Conservation (phyloP, 2,113 vertebrate species). For the Uropsilus gracilis region DNA sequence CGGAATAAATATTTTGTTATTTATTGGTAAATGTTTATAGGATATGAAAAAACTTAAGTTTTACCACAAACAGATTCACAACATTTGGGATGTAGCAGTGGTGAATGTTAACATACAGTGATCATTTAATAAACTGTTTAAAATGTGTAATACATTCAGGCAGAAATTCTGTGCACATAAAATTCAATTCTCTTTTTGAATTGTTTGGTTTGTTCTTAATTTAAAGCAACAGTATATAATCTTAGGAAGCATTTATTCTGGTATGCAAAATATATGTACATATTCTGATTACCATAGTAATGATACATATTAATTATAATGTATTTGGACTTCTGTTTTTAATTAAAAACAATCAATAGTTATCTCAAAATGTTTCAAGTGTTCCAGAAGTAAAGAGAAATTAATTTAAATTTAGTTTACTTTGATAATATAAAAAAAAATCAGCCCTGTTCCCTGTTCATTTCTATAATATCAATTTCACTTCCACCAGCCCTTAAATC, state of each 20-base stretch:
- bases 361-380: not conserved
- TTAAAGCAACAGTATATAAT: not conserved
- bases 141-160: not conserved
- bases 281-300: not conserved
- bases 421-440: not conserved
- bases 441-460: not conserved
- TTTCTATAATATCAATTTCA: not conserved
- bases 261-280: not conserved
- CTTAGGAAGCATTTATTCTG: not conserved
- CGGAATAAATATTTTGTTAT: not conserved
- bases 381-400: not conserved
- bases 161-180: not conserved
- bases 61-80: not conserved
- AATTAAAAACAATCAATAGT: not conserved
- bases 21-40: not conserved
- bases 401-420: slow-evolving; percentile 14
- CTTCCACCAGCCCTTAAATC: not conserved
- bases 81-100: not conserved
- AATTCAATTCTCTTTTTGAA: not conserved
- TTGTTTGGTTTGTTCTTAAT: not conserved
- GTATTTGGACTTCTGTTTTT: not conserved
- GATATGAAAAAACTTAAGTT: not conserved
- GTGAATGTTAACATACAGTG: not conserved
- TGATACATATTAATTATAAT: not conserved
- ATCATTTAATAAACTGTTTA: not conserved